Evolutionary conservation across 2,113 vertebrate genomes (phyloP).

Genomic region (Lamprotornis superbus): DNA sequence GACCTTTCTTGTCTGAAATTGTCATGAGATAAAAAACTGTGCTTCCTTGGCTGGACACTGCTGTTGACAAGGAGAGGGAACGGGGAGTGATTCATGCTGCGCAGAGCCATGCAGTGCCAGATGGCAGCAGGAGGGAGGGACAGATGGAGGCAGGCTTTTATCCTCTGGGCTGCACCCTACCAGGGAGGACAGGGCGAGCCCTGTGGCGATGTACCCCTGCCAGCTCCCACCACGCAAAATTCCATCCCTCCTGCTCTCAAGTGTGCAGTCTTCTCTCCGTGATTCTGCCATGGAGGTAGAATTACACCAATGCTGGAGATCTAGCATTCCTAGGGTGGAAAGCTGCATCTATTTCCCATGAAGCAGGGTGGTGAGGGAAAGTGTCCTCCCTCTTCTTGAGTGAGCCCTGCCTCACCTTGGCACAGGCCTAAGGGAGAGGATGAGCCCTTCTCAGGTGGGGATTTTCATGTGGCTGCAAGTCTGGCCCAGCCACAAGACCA

Average conservation of each 20-base stretch:
- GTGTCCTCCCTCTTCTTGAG: background rate
- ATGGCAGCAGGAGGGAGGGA: background rate
- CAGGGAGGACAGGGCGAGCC: background rate
- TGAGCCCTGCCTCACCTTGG: background rate
- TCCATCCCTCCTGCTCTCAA: background rate
- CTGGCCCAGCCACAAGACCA: background rate
- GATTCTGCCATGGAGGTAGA: background rate
- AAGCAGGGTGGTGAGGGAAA: background rate
- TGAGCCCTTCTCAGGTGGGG: background rate
- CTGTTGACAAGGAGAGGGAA: background rate
- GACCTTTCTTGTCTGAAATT: background rate
- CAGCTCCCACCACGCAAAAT: background rate
- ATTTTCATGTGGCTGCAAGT: rapidly evolving
- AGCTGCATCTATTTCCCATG: background rate
- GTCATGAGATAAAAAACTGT: background rate
- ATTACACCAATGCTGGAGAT: background rate
- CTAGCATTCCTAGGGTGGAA: background rate
- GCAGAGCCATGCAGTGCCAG: background rate
- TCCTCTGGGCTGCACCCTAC: background rate
- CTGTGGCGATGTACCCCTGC: background rate
- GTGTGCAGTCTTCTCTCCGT: background rate
- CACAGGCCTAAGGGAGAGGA: background rate
- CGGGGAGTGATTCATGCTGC: background rate
- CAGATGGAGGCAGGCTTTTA: background rate
- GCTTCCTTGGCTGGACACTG: background rate